Evolutionary conservation across 2,113 vertebrate species (phyloP).

Genomic region (Ammospiza caudacuta): DNA sequence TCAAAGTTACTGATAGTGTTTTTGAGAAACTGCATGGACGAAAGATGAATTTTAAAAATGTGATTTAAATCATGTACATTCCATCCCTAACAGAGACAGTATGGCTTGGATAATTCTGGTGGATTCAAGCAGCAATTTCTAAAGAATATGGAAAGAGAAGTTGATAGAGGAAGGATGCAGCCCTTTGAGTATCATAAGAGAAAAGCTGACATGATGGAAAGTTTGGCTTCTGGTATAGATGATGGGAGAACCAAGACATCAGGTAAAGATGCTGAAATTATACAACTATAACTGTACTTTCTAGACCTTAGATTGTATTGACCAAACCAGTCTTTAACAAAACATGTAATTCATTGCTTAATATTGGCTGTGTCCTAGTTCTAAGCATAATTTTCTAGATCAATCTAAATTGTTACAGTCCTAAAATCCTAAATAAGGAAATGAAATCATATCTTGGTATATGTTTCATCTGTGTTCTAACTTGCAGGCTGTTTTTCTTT

Average conservation of each 20-base stretch:
- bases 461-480: not conserved
- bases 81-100: constrained; percentile 80
- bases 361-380: not conserved
- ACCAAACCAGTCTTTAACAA: not conserved
- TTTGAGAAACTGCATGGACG: not conserved
- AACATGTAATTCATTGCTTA: not conserved
- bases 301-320: not conserved
- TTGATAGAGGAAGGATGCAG: constrained; percentile 83
- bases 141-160: constrained; percentile 86
- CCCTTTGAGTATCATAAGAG: constrained; percentile 88
- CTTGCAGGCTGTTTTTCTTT: not conserved
- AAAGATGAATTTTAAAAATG: not conserved
- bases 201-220: constrained; percentile 88
- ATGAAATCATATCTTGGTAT: not conserved
- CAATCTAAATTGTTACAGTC: not conserved
- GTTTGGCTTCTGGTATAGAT: constrained; percentile 86
- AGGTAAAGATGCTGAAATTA: constrained; percentile 68
- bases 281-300: not conserved
- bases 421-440: not conserved
- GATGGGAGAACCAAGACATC: constrained; percentile 88
- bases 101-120: constrained; percentile 87
- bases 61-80: not conserved
- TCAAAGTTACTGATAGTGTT: not conserved
- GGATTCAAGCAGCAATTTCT: constrained; percentile 88
- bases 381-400: not conserved